phyloP scores from a whole-genome alignment of 2,888 invertebrate species.

The Tricholauxania praeusta region DNA sequence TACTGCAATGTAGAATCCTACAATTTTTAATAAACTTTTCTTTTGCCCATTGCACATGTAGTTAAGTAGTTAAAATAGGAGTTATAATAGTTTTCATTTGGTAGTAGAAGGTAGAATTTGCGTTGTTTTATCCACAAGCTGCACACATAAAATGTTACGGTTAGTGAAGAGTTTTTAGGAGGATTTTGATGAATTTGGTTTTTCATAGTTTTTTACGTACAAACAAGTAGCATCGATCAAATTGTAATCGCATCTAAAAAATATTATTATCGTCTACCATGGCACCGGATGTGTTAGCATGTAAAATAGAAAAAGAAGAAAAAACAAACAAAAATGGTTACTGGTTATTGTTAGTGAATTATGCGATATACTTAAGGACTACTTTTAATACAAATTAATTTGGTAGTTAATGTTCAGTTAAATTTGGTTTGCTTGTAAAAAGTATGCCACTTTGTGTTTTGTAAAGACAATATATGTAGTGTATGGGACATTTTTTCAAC shows the following conservation, averaged over 20 bases:
- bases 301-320: slow-evolving; percentile 55
- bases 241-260: slow-evolving; percentile 37
- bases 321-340: slow-evolving; percentile 51
- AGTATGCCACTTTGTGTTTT: not conserved
- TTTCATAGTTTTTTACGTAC: slow-evolving; percentile 46
- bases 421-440: not conserved
- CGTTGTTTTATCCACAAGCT: slow-evolving; percentile 4
- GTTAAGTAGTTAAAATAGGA: slow-evolving; percentile 13
- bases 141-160: slow-evolving; percentile 13
- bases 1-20: slow-evolving; percentile 31
- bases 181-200: slow-evolving; percentile 20
- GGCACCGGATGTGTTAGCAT: slow-evolving; percentile 61
- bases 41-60: slow-evolving; percentile 36
- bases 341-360: slow-evolving; percentile 55
- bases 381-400: slow-evolving; percentile 15
- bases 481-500: not conserved
- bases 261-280: slow-evolving; percentile 58
- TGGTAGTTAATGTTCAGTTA: not conserved
- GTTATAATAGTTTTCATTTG: not conserved
- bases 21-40: slow-evolving; percentile 20
- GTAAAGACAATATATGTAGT: no score
- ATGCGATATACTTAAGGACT: slow-evolving; percentile 39
- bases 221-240: slow-evolving; percentile 37
- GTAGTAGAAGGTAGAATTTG: slow-evolving; percentile 4
- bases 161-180: slow-evolving; percentile 17